Base-by-base conservation (phyloP, 2,797 vertebrate genomes). In the Alfaro cultratus region DNA sequence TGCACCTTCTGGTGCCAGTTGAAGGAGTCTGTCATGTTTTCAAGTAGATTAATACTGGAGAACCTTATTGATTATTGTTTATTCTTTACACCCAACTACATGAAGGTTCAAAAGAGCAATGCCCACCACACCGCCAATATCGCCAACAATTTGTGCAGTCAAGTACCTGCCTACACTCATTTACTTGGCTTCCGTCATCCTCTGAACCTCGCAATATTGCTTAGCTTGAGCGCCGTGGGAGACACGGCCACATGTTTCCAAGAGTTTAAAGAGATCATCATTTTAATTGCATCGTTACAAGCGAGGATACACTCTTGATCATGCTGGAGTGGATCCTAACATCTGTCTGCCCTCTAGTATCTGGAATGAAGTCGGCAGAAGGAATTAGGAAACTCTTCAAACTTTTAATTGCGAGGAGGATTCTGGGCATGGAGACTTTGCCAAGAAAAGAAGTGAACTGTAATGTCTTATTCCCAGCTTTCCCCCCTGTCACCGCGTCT, bases 331-430 rank as follows among this genome's bases (percentile, higher is more conserved):
- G 12, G 80, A 81, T 92, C 88, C 89, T 53, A 89, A 89, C 91
- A 91, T 89, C 89, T 92, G 88, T 68, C 83, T 89, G 86, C 91
- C 89, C 86, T 36, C 81, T 29, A 76, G 90, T 78, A 88, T 81
- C 86, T 92, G 88, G 87, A 84, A 78, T 13, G 12, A 83, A 88
- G 76, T 87, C 81, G 9, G 55, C 73, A 77, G 76, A 86, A 76
- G 73, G 89, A 91, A 88, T 91, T 91, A 86, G 57, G 78, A 45
- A 87, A 91, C 88, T 87, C 88, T 92, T 80, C 83, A 82, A 87
- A 92, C 89, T 87, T 90, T 92, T 82, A 86, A 82, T 74, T 75
- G 43, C 71, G 39, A 80, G 76, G 46, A 73, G 79, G 51, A 79
- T 43, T 1, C 26, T 71, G 51, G 76, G 62, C n/a, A 70, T 62